Percentiles rank a stretch among this genome's conserved stretches.
phyloP scores from a whole-genome alignment of 1,140 invertebrate genomes.

The Drosophila mauritiana region DNA sequence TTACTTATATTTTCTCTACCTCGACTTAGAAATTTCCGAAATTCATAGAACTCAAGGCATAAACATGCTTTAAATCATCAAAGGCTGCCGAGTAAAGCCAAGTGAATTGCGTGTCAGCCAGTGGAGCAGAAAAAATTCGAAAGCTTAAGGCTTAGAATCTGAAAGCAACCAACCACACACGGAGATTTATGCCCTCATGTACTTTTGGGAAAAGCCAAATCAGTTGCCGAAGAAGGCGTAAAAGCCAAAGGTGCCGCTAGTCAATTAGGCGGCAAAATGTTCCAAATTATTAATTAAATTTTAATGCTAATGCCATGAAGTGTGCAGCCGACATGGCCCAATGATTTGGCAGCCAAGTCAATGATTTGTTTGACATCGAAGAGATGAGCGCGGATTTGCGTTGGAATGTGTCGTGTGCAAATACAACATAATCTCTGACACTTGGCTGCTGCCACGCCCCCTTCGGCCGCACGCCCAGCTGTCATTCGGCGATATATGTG shows the following conservation, averaged over 20 bases:
- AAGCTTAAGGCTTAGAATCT: slow-evolving; percentile 44
- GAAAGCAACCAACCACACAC: slow-evolving; percentile 13
- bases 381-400: slow-evolving; percentile 30
- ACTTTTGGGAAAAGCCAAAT: slow-evolving; percentile 54
- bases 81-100: slow-evolving; percentile 30
- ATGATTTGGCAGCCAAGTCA: slow-evolving; percentile 6
- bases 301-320: slow-evolving; percentile 60
- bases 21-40: too few relatives aligned
- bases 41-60: neutral
- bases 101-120: slow-evolving; percentile 61
- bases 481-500: slow-evolving; percentile 21
- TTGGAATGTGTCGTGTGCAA: slow-evolving; percentile 51
- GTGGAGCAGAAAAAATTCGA: slow-evolving; percentile 70
- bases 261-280: slow-evolving; percentile 67
- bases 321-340: slow-evolving; percentile 17
- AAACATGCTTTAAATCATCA: slow-evolving; percentile 40
- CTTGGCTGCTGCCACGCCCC: slow-evolving; percentile 43
- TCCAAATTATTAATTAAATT: slow-evolving; percentile 75
- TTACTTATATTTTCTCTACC: neutral
- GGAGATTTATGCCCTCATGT: slow-evolving; percentile 5
- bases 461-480: slow-evolving; percentile 10
- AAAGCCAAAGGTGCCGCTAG: slow-evolving; percentile 64
- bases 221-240: slow-evolving; percentile 42
- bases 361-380: slow-evolving; percentile 28
- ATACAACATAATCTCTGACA: slow-evolving; percentile 76